A percentile compares a stretch with the other conserved stretches of the same genome.
Conservation (phyloP, 2,888 invertebrate genomes). For the Sipunculus nudus region DNA sequence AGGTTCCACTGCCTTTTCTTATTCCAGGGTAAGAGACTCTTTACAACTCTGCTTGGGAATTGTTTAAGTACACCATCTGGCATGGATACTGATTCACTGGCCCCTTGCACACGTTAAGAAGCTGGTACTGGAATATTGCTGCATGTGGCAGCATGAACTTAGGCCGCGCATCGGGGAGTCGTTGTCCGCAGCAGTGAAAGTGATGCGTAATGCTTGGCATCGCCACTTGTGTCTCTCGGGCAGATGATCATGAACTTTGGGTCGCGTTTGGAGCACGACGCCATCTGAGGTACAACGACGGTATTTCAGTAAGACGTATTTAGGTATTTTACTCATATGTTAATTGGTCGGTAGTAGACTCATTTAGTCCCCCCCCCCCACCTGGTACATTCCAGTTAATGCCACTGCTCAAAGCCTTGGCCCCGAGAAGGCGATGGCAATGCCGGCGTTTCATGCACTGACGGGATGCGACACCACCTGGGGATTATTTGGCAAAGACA, state of each 20-base stretch:
- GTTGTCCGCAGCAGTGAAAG: constrained; percentile 14
- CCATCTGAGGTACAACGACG: constrained; percentile 13
- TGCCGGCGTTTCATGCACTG: constrained; percentile 22
- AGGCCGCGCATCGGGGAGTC: constrained; percentile 12
- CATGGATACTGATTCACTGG: constrained; percentile 1
- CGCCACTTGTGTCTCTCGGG: too few species aligned
- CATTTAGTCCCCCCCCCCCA: too few species aligned
- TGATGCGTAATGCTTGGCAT: constrained; percentile 22
- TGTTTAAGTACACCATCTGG: constrained; percentile 21
- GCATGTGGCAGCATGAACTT: constrained; percentile 19
- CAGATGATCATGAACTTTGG: constrained; percentile 21
- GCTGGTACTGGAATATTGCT: constrained; percentile 11
- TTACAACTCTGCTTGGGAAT: constrained; percentile 11
- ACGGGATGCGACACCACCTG: constrained; percentile 29
- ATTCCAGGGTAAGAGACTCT: constrained; percentile 1
- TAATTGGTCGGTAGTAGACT: too few species aligned
- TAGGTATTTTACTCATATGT: background rate
- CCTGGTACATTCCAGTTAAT: constrained; percentile 15
- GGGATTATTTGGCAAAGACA: constrained; percentile 20
- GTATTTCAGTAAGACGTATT: background rate
- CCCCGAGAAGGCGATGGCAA: background rate
- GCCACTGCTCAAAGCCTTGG: constrained; percentile 9
- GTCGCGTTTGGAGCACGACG: constrained; percentile 21
- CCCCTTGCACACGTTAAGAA: constrained; percentile 24
- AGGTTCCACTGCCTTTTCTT: too few species aligned